Conservation (phyloP, 23 tunicate species). For the Styela plicata region DNA sequence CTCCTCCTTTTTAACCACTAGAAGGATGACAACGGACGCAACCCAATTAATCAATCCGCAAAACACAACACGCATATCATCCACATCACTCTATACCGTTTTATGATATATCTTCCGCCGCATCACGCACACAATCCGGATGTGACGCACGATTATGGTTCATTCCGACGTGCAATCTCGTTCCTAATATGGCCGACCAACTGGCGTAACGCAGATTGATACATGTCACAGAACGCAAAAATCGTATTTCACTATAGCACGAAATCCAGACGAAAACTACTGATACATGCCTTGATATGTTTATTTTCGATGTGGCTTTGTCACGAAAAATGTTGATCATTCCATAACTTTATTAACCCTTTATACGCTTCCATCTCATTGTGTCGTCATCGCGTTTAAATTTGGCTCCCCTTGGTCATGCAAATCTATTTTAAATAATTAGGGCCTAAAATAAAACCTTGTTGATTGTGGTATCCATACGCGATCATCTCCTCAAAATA, state of each 20-base stretch:
- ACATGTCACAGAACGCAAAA: not conserved
- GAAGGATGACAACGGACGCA: not conserved
- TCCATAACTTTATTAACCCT: not conserved
- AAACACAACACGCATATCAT: not conserved
- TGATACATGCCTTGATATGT: not conserved
- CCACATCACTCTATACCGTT: not conserved
- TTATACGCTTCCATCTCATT: not conserved
- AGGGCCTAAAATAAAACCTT: no score
- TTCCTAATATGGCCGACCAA: not conserved
- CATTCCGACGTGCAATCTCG: not conserved
- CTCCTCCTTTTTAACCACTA: not conserved
- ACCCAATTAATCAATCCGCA: not conserved
- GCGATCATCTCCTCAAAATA: no score
- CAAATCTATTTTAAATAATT: no score
- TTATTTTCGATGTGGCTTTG: not conserved
- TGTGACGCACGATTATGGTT: slow-evolving; percentile 1
- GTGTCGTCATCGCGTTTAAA: no score
- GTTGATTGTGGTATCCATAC: no score
- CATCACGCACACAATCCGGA: slow-evolving; percentile 10
- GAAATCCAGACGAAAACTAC: not conserved
- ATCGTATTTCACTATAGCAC: not conserved
- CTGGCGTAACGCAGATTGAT: not conserved
- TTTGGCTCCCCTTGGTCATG: no score
- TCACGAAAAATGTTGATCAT: not conserved
- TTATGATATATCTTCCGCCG: slow-evolving; percentile 3